phyloP scores from a whole-genome alignment of 2,113 vertebrate species.

The Lepisosteus oculatus region DNA sequence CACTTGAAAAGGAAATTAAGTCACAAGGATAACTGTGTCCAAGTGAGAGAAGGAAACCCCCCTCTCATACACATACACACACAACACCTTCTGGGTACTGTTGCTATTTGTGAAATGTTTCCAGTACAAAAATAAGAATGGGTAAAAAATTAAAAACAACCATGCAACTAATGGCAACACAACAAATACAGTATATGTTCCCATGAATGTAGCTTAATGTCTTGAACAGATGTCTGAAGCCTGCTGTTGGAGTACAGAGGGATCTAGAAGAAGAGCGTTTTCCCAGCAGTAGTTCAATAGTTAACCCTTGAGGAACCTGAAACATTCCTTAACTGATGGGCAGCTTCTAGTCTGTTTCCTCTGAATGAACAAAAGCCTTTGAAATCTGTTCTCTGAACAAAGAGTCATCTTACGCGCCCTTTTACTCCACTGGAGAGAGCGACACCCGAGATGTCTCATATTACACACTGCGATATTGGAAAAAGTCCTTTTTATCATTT shows the following conservation, averaged over 20 bases:
- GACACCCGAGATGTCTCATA: too few relatives aligned
- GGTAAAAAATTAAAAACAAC: slow-evolving; percentile 4
- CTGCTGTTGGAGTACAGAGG: neutral
- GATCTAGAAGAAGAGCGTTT: slow-evolving; percentile 1
- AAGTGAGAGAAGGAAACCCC: slow-evolving; percentile 28
- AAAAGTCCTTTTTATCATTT: too few relatives aligned
- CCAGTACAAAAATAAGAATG: slow-evolving; percentile 29
- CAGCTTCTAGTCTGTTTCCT: too few relatives aligned
- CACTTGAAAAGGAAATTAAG: slow-evolving; percentile 67
- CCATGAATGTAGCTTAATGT: neutral
- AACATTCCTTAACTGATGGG: too few relatives aligned
- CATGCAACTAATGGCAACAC: slow-evolving; percentile 41
- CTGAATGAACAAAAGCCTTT: too few relatives aligned
- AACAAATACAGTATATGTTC: slow-evolving; percentile 1
- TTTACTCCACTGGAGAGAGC: too few relatives aligned
- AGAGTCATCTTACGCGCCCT: too few relatives aligned
- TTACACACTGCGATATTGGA: too few relatives aligned
- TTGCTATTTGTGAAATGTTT: slow-evolving; percentile 33
- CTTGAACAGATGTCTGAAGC: neutral
- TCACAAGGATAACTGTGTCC: slow-evolving; percentile 59
- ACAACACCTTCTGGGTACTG: slow-evolving; percentile 17
- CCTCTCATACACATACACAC: neutral
- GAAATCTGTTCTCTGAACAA: too few relatives aligned
- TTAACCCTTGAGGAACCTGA: too few relatives aligned
- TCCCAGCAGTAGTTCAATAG: neutral